A percentile compares a stretch with the other conserved stretches of the same genome.
These are phyloP conservation scores for Poecilia latipinna DNA, from an alignment of 2,113 vertebrate species.

Conservation along the genomic window DNA sequence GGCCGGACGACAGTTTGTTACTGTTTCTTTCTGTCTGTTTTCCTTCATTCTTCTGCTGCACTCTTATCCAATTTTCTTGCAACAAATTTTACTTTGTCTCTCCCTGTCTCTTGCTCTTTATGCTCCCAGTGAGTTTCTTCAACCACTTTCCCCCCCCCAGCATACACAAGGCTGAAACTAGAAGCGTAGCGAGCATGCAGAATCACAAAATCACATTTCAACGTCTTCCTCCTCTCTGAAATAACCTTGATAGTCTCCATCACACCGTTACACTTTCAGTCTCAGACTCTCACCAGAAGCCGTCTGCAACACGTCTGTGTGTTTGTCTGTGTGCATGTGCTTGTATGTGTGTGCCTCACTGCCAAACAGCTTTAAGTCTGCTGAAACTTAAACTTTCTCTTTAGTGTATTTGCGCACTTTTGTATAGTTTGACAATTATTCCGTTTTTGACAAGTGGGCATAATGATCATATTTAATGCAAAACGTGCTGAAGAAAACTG, in stretches of 20 bases:
- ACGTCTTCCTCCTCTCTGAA: constrained; percentile 38
- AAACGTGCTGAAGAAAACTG: too few species aligned
- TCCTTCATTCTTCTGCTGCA: constrained; percentile 7
- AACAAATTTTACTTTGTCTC: background rate
- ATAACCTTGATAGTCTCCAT: constrained; percentile 51
- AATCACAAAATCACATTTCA: constrained; percentile 19
- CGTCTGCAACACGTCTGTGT: constrained; percentile 8
- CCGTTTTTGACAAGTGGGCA: constrained; percentile 43
- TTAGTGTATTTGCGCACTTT: constrained; percentile 54
- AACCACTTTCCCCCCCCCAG: background rate
- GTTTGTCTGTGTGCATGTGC: background rate
- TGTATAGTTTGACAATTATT: constrained; percentile 64
- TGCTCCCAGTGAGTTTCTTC: background rate
- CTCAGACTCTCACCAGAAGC: constrained; percentile 25
- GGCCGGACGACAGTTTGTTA: constrained; percentile 55
- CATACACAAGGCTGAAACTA: background rate
- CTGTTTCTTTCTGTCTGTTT: constrained; percentile 11
- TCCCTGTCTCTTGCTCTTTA: background rate
- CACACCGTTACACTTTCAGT: constrained; percentile 48
- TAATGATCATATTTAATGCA: constrained; percentile 39
- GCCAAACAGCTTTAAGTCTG: constrained; percentile 28
- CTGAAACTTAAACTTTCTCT: constrained; percentile 32
- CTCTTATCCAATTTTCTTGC: constrained; percentile 4
- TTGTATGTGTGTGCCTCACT: background rate
- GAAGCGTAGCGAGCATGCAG: background rate